Base-by-base conservation (phyloP, 2,113 vertebrate species). In the Chaetodon auriga region DNA sequence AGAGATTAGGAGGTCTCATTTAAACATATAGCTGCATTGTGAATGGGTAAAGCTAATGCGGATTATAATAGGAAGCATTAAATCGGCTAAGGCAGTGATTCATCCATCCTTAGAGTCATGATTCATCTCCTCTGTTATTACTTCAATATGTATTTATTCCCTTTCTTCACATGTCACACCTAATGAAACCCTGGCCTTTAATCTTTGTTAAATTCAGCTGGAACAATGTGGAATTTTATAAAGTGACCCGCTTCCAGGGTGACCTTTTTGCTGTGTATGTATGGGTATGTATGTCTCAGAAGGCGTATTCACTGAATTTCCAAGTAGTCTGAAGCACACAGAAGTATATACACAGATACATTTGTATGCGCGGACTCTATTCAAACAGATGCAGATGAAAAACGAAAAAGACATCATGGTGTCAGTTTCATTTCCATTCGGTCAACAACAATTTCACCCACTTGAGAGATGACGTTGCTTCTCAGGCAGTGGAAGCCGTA, bases 31-130 rank as follows among this genome's bases (percentile, higher is more conserved):
- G 69, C 69, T 75, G 73, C 74, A 65, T 85, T 85, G 75, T 91
- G 86, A 93, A 92, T 88, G 85, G 65, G 66, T 84, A 82, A 78
- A 88, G 68, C 78, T 91, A 89, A 93, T 89, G 68, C 14, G 66
- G 92, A 94, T 95, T 90, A 93, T 85, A 84, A 82, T 82, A 69
- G 63, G 65, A 82, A 66, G 92, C 90, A 88, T 92, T 92, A 92
- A 89, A 87, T 87, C 82, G 25, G 81, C 64, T 63, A 68, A 87
- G 51, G 70, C 87, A 80, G 53, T 85, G 81, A 88, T 84, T 90
- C 54, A 78, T 81, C 83, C 74, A 54, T 41, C 58, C 62, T 64
- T 58, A 70, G 81, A 82, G 65, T 66, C 76, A 64, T 68, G 70
- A 79, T 80, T 88, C 80, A 81, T 86, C 75, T 83, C 74, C 73